Evolutionary conservation across 1,140 invertebrate genomes (phyloP).

Genomic region (Mya arenaria): DNA sequence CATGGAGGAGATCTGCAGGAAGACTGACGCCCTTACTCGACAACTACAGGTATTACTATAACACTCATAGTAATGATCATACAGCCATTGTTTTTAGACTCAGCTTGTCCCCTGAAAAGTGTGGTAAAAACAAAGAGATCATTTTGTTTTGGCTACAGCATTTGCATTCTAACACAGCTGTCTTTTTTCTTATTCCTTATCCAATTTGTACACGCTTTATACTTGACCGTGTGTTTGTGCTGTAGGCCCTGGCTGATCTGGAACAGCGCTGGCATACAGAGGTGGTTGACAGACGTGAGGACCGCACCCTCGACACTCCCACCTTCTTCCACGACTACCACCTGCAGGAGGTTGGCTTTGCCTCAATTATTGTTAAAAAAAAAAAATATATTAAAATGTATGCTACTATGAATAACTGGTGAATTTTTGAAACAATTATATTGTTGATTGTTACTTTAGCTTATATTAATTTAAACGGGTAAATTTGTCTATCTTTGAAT

Average conservation of each 20-base stretch:
- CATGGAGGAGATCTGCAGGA: constrained; percentile 75
- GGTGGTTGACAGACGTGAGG: constrained; percentile 74
- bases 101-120: neutral
- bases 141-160: neutral
- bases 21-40: constrained; percentile 76
- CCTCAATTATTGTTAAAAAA: too few species aligned
- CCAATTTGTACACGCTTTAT: neutral
- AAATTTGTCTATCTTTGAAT: too few species aligned
- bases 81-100: too few species aligned
- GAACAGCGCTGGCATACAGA: constrained; percentile 80
- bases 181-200: neutral
- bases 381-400: too few species aligned
- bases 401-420: too few species aligned
- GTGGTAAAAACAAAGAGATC: neutral
- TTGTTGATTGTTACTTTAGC: too few species aligned
- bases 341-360: constrained; percentile 79
- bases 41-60: constrained; percentile 78
- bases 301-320: constrained; percentile 47
- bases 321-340: constrained; percentile 80
- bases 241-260: constrained; percentile 77
- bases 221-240: constrained; percentile 34
- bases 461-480: too few species aligned
- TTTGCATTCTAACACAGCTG: neutral
- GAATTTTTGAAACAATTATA: too few species aligned
- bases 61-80: too few species aligned